Conservation (phyloP, 2,888 invertebrate genomes). For the Trilocha varians region DNA sequence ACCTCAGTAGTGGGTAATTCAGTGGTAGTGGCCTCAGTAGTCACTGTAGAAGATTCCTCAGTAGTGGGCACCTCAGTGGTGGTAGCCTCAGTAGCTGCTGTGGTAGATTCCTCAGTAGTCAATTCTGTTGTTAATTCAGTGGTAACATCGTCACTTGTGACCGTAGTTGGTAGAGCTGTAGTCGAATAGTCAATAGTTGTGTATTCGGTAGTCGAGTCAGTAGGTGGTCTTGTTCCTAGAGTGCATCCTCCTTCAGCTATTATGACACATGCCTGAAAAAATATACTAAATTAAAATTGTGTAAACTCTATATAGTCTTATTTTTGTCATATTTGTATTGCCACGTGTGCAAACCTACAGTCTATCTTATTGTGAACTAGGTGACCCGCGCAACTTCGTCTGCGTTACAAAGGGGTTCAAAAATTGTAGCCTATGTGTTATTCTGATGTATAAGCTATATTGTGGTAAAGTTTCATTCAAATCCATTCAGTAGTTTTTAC, state of each 20-base stretch:
- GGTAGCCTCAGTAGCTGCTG: neutral
- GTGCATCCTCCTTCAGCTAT: conserved; percentile 21
- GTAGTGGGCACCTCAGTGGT: neutral
- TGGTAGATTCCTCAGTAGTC: neutral
- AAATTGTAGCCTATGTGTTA: too few species aligned
- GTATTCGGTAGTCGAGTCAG: neutral
- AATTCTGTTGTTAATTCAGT: neutral
- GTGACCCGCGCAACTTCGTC: too few species aligned
- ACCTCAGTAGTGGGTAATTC: too few species aligned
- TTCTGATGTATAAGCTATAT: too few species aligned
- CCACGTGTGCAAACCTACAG: too few species aligned
- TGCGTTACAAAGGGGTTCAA: too few species aligned
- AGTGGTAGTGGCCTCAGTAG: neutral
- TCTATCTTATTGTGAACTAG: too few species aligned
- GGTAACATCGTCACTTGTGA: neutral
- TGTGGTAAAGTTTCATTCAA: too few species aligned
- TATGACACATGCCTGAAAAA: conserved; percentile 14
- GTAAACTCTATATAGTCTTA: too few species aligned
- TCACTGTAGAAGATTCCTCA: neutral
- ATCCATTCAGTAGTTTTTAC: too few species aligned
- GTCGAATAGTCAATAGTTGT: neutral
- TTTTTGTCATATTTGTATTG: too few species aligned
- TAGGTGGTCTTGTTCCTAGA: conserved; percentile 4
- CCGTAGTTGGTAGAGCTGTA: neutral
- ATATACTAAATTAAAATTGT: neutral